A percentile compares a stretch with the other conserved stretches of the same genome.
These are phyloP conservation scores for Leptinotarsa haldemani DNA, from an alignment of 2,888 invertebrate species.

Conservation along the genomic window DNA sequence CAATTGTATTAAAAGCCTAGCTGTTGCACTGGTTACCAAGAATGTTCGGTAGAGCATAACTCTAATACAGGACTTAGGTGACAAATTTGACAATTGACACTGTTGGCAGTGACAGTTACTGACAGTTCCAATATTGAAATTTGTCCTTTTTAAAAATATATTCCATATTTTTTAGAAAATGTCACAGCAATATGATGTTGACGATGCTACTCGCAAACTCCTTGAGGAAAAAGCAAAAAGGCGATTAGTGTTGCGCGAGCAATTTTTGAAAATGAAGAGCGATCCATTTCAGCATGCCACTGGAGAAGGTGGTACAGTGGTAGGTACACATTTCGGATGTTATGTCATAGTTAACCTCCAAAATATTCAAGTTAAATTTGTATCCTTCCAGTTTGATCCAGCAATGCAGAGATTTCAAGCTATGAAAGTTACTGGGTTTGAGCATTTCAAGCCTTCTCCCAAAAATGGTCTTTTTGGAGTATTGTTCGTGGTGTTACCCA, in stretches of 20 bases:
- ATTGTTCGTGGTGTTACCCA: conserved; percentile 70
- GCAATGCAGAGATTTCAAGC: conserved; percentile 80
- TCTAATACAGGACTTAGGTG: too few relatives aligned
- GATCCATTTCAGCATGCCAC: conserved; percentile 79
- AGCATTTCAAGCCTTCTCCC: conserved; percentile 76
- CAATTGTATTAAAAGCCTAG: too few relatives aligned
- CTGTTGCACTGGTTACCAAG: too few relatives aligned
- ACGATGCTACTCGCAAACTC: conserved; percentile 67
- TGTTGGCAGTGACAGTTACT: too few relatives aligned
- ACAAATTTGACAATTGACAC: too few relatives aligned
- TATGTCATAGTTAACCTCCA: conserved; percentile 35
- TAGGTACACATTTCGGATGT: conserved; percentile 66
- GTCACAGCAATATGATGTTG: conserved; percentile 68
- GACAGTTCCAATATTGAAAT: too few relatives aligned
- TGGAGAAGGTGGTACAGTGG: conserved; percentile 77
- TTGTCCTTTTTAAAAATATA: too few relatives aligned
- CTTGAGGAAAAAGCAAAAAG: conserved; percentile 73
- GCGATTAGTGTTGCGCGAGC: conserved; percentile 72
- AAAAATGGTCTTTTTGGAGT: conserved; percentile 59
- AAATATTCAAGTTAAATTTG: not conserved
- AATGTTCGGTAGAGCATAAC: too few relatives aligned
- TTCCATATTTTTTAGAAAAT: conserved; percentile 54
- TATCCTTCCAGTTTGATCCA: conserved; percentile 80
- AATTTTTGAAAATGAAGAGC: conserved; percentile 77
- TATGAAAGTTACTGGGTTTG: conserved; percentile 74